phyloP scores from a whole-genome alignment of 2,797 vertebrate species.

The Cynodonichthys magdalenae region DNA sequence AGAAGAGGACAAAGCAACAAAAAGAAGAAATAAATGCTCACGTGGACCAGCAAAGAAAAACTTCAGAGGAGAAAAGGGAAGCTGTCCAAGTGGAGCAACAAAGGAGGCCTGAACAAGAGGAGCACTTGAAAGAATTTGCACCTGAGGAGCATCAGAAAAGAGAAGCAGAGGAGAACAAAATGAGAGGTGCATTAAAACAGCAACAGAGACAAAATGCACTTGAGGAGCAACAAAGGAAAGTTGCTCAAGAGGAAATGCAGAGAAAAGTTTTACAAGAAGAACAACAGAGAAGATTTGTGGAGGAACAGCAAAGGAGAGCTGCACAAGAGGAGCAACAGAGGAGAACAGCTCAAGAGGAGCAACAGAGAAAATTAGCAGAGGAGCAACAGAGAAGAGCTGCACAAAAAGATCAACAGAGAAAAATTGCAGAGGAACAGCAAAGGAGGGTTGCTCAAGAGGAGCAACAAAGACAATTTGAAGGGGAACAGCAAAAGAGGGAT shows the following conservation, averaged over 20 bases:
- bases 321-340: background rate
- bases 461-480: background rate
- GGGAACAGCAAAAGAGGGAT: conserved; percentile 11
- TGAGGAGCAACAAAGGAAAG: conserved; percentile 11
- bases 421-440: background rate
- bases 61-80: conserved; percentile 3
- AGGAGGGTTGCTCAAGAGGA: background rate
- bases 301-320: conserved; percentile 14
- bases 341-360: conserved; percentile 9
- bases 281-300: conserved; percentile 3
- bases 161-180: background rate
- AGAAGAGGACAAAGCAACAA: background rate
- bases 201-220: conserved; percentile 1
- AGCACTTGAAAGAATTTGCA: conserved; percentile 1
- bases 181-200: background rate
- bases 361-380: background rate
- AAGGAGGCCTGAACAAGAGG: background rate
- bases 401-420: conserved; percentile 3
- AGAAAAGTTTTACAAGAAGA: conserved; percentile 5
- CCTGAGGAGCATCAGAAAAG: conserved; percentile 15
- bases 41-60: conserved; percentile 3
- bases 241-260: conserved; percentile 2
- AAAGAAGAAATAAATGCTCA: background rate
- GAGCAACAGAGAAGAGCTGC: background rate
- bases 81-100: background rate